Evolutionary conservation across 2,888 invertebrate species (phyloP).

Genomic region (Cryptocephalus primarius): DNA sequence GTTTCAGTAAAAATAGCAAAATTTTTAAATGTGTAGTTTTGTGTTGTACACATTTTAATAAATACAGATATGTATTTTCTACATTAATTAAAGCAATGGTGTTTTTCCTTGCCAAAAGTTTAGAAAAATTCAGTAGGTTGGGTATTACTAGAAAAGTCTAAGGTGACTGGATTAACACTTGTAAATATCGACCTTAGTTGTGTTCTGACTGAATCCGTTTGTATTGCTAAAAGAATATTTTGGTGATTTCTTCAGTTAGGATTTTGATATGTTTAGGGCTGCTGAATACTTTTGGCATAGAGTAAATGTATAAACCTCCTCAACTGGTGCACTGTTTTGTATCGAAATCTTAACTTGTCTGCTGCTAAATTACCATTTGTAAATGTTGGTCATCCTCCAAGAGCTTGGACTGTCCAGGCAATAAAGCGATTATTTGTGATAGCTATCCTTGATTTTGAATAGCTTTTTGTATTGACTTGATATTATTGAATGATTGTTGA

Average conservation of each 20-base stretch:
- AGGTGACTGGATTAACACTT: conserved; percentile 6
- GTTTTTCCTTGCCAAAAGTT: too few relatives aligned
- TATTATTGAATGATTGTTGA: conserved; percentile 15
- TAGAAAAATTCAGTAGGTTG: too few relatives aligned
- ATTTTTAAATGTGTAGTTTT: too few relatives aligned
- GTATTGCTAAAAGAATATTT: conserved; percentile 13
- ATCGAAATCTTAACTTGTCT: background rate
- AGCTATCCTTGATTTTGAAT: conserved; percentile 33
- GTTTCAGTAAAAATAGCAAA: too few relatives aligned
- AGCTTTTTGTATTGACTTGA: conserved; percentile 28
- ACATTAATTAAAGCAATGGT: too few relatives aligned
- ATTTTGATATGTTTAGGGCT: conserved; percentile 13
- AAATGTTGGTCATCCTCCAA: conserved; percentile 31
- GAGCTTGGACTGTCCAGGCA: conserved; percentile 24
- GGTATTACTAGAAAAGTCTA: background rate
- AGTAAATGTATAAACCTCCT: conserved; percentile 5
- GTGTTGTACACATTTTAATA: too few relatives aligned
- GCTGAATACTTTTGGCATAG: conserved; percentile 4
- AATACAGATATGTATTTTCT: too few relatives aligned
- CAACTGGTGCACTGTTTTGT: conserved; percentile 1
- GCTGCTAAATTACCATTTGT: conserved; percentile 19
- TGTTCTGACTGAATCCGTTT: conserved; percentile 27
- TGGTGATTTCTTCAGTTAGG: conserved; percentile 16
- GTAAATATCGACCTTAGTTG: conserved; percentile 18
- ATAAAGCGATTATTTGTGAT: conserved; percentile 32